Evolutionary conservation across 1,140 invertebrate species (phyloP), one percentile per base, ranked within the genome.

Genomic region (Drosophila paulistorum): DNA sequence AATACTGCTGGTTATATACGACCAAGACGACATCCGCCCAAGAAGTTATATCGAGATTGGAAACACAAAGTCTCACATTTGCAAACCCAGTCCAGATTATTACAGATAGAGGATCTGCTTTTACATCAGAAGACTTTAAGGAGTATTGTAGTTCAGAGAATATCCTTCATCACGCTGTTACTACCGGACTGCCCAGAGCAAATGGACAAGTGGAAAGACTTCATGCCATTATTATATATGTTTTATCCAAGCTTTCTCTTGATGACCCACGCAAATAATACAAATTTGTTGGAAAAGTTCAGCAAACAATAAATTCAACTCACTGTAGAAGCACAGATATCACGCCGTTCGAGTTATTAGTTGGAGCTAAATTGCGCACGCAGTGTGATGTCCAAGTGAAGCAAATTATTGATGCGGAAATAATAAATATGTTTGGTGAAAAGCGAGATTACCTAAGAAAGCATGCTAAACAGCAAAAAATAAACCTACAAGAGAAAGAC

Each of bases 1-100:
- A 59, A 14, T 59, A 37, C 17, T 59, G 57, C 57, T 59, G 33
- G 57, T 14, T 59, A 10, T 59, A 39, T 33, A 3, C 35, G 17
- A 59, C 57, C 2, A n/a, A 59, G 26, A 59, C 14, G n/a, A 37
- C 6, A 14, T 37, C 23, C 26, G 26, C 26, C 26, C 5, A 26
- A 26, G 26, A 26, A 26, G 26, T 26, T 20, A 37, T 37, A 35
- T n/a, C 30, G n/a, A 59, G 35, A 23, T 10, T 54, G 14, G 5
- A 23, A 54, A 5, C 26, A 26, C 26, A 26, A 26, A 26, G 26
- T 26, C 26, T 26, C 26, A 26, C 26, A 26, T 26, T 26, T 26
- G 26, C 3, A 26, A 26, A 26, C 26, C 26, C 5, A 26, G 4
- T 26, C 26, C 26, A 26, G 26, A 26, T 26, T 26, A 26, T 26